phyloP scores from a whole-genome alignment of 2,888 invertebrate species.

The Epiblema foenella region DNA sequence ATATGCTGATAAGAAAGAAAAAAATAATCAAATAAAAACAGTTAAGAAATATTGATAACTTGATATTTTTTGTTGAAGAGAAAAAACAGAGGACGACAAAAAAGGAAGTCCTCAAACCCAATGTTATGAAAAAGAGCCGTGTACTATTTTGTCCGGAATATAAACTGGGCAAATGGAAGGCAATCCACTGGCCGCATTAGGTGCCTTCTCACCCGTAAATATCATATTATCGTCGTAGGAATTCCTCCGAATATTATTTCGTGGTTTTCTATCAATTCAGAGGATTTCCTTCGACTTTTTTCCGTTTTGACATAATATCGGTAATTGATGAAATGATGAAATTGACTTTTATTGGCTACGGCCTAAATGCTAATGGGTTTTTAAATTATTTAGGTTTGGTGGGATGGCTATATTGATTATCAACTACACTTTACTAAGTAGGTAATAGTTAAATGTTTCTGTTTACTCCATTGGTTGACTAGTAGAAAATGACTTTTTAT shows the following conservation, averaged over 20 bases:
- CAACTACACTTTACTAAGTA: neutral
- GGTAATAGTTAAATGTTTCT: too few relatives aligned
- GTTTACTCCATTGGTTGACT: too few relatives aligned
- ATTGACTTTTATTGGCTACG: constrained; percentile 14
- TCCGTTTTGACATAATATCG: constrained; percentile 27
- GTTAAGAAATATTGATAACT: constrained; percentile 2
- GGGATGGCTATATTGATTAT: neutral
- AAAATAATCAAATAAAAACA: neutral
- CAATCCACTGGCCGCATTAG: constrained; percentile 58
- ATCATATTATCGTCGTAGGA: constrained; percentile 66
- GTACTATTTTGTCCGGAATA: constrained; percentile 54
- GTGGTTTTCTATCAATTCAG: constrained; percentile 67
- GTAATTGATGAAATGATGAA: constrained; percentile 35
- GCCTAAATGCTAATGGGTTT: constrained; percentile 12
- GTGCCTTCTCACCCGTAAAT: constrained; percentile 66
- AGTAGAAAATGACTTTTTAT: too few relatives aligned
- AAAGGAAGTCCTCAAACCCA: constrained; percentile 15
- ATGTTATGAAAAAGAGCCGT: constrained; percentile 40
- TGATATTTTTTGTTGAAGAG: neutral
- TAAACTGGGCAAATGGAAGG: constrained; percentile 53
- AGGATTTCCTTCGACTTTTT: constrained; percentile 35
- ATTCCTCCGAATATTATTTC: constrained; percentile 66
- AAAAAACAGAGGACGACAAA: neutral
- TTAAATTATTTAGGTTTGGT: constrained; percentile 12
- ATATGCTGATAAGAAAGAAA: neutral